Evolutionary conservation across 2,797 vertebrate genomes (phyloP).

Genomic region (Antennarius maculatus): DNA sequence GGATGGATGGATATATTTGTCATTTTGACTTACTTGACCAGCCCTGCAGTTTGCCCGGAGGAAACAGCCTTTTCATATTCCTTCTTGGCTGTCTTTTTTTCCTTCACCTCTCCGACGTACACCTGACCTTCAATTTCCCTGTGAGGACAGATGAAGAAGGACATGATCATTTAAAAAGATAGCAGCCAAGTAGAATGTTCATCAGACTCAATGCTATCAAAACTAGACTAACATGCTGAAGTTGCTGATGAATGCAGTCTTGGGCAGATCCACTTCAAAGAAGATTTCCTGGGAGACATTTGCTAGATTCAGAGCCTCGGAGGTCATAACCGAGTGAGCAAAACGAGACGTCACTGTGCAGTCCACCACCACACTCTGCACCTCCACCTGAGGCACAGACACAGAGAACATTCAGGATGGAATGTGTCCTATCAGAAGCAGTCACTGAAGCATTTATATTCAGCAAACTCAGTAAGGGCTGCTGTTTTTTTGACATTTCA

Average conservation of each 20-base stretch:
- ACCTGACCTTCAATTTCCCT: conserved; percentile 86
- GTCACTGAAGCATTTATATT: neutral
- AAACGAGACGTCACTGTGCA: conserved; percentile 89
- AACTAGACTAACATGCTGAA: conserved; percentile 89
- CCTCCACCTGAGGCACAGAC: conserved; percentile 55
- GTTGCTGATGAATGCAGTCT: conserved; percentile 92
- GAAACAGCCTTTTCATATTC: conserved; percentile 89
- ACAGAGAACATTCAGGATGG: neutral
- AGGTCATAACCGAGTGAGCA: conserved; percentile 90
- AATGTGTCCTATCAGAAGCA: neutral
- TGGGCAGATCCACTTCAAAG: conserved; percentile 92
- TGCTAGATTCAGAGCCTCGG: conserved; percentile 85
- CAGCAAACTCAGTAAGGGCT: neutral
- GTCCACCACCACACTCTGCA: conserved; percentile 84
- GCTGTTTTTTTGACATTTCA: too few species aligned
- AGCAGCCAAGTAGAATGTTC: neutral
- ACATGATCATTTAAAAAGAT: neutral
- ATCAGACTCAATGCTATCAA: too few species aligned
- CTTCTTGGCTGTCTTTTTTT: conserved; percentile 87
- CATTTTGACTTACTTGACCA: conserved; percentile 83
- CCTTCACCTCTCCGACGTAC: conserved; percentile 87
- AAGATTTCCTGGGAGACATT: conserved; percentile 83
- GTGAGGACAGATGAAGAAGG: conserved; percentile 25
- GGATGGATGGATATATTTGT: neutral
- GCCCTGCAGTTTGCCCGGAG: conserved; percentile 86